These are phyloP conservation scores for Eriosoma lanigerum DNA, from an alignment of 1,140 invertebrate species.

Conservation along the genomic window DNA sequence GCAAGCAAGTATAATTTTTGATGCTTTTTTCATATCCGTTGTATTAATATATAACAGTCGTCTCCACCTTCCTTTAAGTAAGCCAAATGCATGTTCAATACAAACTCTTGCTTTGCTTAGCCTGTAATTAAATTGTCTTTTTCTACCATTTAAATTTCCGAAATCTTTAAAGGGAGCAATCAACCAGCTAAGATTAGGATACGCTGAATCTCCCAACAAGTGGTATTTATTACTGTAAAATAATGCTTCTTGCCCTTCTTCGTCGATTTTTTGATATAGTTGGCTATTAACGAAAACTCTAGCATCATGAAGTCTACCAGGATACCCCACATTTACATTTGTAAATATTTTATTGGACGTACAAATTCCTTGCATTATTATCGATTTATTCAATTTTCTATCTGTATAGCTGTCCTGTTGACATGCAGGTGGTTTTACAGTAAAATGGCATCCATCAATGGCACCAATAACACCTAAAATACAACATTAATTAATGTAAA, in stretches of 20 bases:
- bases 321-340: slow-evolving; percentile 10
- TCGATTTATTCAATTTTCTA: slow-evolving; percentile 20
- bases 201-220: neutral
- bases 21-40: neutral
- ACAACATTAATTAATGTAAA: neutral
- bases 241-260: neutral
- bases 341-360: neutral
- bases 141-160: neutral
- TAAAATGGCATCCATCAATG: slow-evolving; percentile 10
- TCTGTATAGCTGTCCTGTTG: slow-evolving; percentile 6
- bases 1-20: slow-evolving; percentile 17
- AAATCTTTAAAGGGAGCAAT: neutral
- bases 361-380: slow-evolving; percentile 16
- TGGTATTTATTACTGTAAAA: neutral
- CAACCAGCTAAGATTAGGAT: neutral
- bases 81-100: slow-evolving; percentile 5
- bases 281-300: neutral
- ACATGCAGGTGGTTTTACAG: neutral
- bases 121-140: neutral
- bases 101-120: slow-evolving; percentile 8
- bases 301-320: slow-evolving; percentile 4
- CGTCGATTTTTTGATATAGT: neutral
- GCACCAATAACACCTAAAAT: slow-evolving; percentile 10
- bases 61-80: slow-evolving; percentile 15
- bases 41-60: neutral